These are phyloP conservation scores for Spodoptera litura DNA, from an alignment of 1,140 invertebrate genomes.

Conservation along the genomic window DNA sequence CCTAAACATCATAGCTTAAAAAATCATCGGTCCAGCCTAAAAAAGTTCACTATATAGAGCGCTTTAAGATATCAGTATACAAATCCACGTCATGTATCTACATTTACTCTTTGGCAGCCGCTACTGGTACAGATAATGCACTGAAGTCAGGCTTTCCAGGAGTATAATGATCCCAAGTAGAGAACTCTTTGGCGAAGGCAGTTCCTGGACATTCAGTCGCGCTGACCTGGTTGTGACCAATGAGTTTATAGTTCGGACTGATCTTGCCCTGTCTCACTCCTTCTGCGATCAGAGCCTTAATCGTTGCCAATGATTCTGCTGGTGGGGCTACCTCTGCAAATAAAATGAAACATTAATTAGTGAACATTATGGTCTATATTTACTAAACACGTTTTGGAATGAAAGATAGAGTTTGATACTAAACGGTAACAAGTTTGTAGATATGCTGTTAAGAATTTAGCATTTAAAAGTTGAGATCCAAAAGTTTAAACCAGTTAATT, in stretches of 20 bases:
- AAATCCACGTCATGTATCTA: neutral
- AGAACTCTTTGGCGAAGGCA: conserved; percentile 87
- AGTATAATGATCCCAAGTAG: conserved; percentile 87
- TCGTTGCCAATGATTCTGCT: conserved; percentile 86
- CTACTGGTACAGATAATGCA: neutral
- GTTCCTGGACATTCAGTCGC: conserved; percentile 90
- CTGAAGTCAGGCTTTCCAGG: conserved; percentile 42
- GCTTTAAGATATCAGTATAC: too few species aligned
- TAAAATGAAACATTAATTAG: neutral
- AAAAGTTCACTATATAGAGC: too few species aligned
- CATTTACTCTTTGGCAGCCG: neutral
- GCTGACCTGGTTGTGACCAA: conserved; percentile 90
- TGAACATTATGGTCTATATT: neutral
- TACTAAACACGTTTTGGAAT: too few species aligned
- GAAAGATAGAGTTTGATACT: too few species aligned
- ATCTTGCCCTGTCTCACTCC: conserved; percentile 88
- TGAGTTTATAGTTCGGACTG: conserved; percentile 87
- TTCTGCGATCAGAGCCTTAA: conserved; percentile 87
- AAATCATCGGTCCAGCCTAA: too few species aligned
- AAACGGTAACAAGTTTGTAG: too few species aligned
- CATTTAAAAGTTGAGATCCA: too few species aligned
- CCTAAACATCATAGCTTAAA: too few species aligned
- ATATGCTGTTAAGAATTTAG: too few species aligned
- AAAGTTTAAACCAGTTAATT: too few species aligned
- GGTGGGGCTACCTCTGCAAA: conserved; percentile 87